Conservation (phyloP, 2,113 vertebrate genomes). For the Oceanites oceanicus region DNA sequence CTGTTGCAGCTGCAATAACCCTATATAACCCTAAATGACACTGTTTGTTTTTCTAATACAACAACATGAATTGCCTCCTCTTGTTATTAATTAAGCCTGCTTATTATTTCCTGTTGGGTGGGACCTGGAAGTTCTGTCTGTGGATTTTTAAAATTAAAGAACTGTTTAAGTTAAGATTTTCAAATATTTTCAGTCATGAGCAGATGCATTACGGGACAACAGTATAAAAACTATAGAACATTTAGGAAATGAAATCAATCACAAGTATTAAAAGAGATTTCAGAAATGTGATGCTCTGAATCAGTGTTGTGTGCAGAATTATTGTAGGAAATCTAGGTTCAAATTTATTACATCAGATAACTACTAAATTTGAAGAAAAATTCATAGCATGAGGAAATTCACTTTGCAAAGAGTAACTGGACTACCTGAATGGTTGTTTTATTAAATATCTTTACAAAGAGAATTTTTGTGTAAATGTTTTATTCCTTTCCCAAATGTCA, state of each 20-base stretch:
- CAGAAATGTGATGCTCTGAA: neutral
- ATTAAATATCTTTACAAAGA: neutral
- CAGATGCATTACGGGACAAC: neutral
- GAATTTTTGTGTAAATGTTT: neutral
- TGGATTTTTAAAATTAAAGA: neutral
- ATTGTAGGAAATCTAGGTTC: neutral
- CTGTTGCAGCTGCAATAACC: neutral
- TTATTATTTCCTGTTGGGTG: slow-evolving; percentile 50
- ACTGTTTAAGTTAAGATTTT: neutral
- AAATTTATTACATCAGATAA: neutral
- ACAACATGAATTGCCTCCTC: neutral
- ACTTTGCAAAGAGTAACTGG: neutral
- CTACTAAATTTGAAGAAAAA: neutral
- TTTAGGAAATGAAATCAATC: neutral
- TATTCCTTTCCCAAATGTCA: neutral
- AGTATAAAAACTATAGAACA: neutral
- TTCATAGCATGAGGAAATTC: neutral
- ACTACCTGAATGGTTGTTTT: neutral
- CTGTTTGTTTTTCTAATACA: slow-evolving; percentile 22
- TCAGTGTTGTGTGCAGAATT: neutral
- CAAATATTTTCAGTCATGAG: neutral
- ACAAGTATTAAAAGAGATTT: neutral
- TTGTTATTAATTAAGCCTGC: slow-evolving; percentile 3
- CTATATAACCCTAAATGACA: neutral
- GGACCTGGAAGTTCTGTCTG: neutral